Conservation (phyloP, 2,797 vertebrate species). For the Melanotaenia parkinsoni region DNA sequence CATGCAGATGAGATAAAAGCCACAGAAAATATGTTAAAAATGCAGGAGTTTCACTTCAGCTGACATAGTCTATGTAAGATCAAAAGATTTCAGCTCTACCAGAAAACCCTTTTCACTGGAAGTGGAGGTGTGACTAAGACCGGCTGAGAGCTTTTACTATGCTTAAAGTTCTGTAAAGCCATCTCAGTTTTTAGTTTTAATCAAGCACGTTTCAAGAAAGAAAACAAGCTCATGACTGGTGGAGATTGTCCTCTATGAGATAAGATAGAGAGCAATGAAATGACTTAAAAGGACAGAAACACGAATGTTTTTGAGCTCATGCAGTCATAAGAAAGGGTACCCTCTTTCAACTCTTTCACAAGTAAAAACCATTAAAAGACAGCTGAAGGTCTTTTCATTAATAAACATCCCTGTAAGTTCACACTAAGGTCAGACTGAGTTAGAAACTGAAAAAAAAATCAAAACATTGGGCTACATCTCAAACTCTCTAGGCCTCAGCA, state of each 20-base stretch:
- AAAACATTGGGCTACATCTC: not conserved
- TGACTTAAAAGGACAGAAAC: not conserved
- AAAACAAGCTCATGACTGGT: slow-evolving; percentile 14
- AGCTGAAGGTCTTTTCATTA: no score
- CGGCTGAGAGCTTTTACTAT: not conserved
- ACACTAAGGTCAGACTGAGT: not conserved
- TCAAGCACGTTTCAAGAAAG: not conserved
- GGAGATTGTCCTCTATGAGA: slow-evolving; percentile 4
- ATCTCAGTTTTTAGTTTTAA: slow-evolving; percentile 25
- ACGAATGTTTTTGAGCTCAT: not conserved
- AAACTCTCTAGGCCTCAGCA: not conserved
- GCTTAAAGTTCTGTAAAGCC: not conserved
- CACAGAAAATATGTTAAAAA: not conserved
- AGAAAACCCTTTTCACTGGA: not conserved
- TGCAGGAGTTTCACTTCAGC: not conserved
- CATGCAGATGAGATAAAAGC: not conserved
- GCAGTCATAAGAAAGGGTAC: slow-evolving; percentile 11
- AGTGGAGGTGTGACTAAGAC: not conserved
- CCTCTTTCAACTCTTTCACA: no score
- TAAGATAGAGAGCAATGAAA: slow-evolving; percentile 1
- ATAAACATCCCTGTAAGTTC: not conserved
- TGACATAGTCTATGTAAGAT: not conserved
- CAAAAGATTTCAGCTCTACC: not conserved
- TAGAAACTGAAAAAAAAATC: not conserved
- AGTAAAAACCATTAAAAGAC: no score